A percentile compares a stretch with the other conserved stretches of the same genome.
These are phyloP conservation scores for Ametastegia equiseti DNA, from an alignment of 2,888 invertebrate genomes.

Conservation along the genomic window DNA sequence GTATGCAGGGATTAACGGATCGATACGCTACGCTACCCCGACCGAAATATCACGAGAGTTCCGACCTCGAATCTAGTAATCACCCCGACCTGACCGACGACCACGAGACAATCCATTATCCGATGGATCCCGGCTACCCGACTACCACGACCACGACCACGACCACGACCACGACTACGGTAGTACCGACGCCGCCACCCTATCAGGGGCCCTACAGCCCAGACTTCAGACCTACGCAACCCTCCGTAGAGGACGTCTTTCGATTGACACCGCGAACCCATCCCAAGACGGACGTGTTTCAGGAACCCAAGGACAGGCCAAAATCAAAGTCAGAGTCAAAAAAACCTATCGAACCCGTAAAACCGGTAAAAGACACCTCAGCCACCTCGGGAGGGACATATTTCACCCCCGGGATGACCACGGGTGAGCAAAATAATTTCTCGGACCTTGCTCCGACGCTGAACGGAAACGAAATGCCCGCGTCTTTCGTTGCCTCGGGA, in stretches of 20 bases:
- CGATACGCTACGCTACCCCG: conserved; percentile 18
- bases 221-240: conserved; percentile 69
- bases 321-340: conserved; percentile 69
- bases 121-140: conserved; percentile 72
- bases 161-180: conserved; percentile 7
- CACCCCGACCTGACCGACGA: conserved; percentile 47
- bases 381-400: not conserved
- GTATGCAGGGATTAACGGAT: not conserved
- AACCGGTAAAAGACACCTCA: conserved; percentile 64
- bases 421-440: not conserved
- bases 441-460: conserved; percentile 53
- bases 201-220: conserved; percentile 77
- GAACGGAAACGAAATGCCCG: conserved; percentile 53
- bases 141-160: conserved; percentile 58
- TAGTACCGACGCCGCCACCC: conserved; percentile 53
- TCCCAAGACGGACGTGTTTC: conserved; percentile 42
- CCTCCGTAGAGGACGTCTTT: conserved; percentile 69
- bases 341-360: conserved; percentile 68
- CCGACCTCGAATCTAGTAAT: conserved; percentile 13
- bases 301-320: conserved; percentile 64
- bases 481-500: not conserved
- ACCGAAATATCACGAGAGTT: conserved; percentile 26
- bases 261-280: conserved; percentile 57
- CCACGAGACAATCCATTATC: conserved; percentile 64
- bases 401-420: not conserved